Evolutionary conservation across 2,113 vertebrate genomes (phyloP).

Genomic region (Paracanthobrama guichenoti): DNA sequence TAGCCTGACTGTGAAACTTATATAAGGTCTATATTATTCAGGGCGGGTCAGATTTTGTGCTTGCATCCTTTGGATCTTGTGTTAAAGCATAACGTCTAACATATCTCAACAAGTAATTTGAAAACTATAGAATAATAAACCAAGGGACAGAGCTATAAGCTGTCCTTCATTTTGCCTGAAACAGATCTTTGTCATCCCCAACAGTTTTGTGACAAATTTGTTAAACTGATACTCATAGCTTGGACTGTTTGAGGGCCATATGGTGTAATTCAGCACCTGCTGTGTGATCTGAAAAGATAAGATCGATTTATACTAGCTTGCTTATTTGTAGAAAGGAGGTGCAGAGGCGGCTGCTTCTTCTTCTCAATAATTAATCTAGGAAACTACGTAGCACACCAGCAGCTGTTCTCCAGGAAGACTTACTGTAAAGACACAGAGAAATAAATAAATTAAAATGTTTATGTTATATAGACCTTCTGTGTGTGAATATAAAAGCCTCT

Average conservation of each 20-base stretch:
- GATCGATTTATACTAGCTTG: conserved; percentile 12
- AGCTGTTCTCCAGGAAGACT: conserved; percentile 4
- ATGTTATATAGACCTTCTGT: background rate
- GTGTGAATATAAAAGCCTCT: background rate
- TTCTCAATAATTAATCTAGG: conserved; percentile 19
- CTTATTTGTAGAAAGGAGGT: background rate
- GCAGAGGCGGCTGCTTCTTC: conserved; percentile 16
- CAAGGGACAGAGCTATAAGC: background rate
- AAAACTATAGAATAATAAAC: background rate
- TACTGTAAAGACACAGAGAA: background rate
- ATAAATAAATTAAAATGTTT: background rate
- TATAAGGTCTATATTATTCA: conserved; percentile 10
- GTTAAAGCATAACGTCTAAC: background rate
- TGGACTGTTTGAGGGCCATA: background rate
- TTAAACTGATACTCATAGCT: background rate
- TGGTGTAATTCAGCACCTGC: conserved; percentile 4
- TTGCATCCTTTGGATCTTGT: background rate
- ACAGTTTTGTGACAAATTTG: background rate
- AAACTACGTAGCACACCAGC: conserved; percentile 18
- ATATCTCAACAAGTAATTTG: background rate
- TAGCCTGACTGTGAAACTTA: background rate
- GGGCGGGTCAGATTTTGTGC: background rate
- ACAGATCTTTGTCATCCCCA: background rate
- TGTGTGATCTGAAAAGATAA: conserved; percentile 7
- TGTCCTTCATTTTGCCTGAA: background rate